Evolutionary conservation across 2,888 invertebrate genomes (phyloP).

Genomic region (Scelioninae gen. 1): DNA sequence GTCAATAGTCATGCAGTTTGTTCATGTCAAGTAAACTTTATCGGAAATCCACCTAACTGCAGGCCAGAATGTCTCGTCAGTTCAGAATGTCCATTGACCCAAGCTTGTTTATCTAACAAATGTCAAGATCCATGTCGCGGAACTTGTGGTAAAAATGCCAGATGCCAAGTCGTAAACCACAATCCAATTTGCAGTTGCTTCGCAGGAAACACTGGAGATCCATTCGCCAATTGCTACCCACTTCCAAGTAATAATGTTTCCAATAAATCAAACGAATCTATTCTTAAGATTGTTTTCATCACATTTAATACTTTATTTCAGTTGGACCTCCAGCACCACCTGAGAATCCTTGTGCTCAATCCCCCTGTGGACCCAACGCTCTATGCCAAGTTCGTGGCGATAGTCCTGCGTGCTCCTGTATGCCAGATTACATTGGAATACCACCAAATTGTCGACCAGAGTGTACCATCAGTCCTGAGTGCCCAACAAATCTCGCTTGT

Average conservation of each 20-base stretch:
- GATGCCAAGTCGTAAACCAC: slow-evolving; percentile 92
- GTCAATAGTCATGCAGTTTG: slow-evolving; percentile 89
- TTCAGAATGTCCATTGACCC: slow-evolving; percentile 90
- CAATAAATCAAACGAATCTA: background rate
- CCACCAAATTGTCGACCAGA: slow-evolving; percentile 87
- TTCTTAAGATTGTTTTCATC: no score
- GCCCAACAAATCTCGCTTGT: slow-evolving; percentile 86
- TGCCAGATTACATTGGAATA: slow-evolving; percentile 86
- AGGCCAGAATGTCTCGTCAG: slow-evolving; percentile 92
- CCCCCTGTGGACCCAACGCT: slow-evolving; percentile 86
- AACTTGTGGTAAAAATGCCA: slow-evolving; percentile 91
- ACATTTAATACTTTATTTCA: slow-evolving; percentile 26
- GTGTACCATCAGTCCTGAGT: slow-evolving; percentile 87
- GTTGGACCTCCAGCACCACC: slow-evolving; percentile 74
- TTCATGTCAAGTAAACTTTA: slow-evolving; percentile 89
- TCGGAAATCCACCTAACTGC: slow-evolving; percentile 91
- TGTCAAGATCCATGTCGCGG: slow-evolving; percentile 92
- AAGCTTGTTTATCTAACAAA: slow-evolving; percentile 91
- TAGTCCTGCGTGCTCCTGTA: slow-evolving; percentile 86
- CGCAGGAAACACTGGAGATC: slow-evolving; percentile 89
- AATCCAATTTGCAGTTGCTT: slow-evolving; percentile 92
- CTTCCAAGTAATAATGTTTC: slow-evolving; percentile 86
- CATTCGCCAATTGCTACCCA: slow-evolving; percentile 86
- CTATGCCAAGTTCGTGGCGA: slow-evolving; percentile 86
- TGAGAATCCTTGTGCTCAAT: slow-evolving; percentile 85